phyloP scores from a whole-genome alignment of 2,888 invertebrate genomes.

The Tanytarsus gracilentus region DNA sequence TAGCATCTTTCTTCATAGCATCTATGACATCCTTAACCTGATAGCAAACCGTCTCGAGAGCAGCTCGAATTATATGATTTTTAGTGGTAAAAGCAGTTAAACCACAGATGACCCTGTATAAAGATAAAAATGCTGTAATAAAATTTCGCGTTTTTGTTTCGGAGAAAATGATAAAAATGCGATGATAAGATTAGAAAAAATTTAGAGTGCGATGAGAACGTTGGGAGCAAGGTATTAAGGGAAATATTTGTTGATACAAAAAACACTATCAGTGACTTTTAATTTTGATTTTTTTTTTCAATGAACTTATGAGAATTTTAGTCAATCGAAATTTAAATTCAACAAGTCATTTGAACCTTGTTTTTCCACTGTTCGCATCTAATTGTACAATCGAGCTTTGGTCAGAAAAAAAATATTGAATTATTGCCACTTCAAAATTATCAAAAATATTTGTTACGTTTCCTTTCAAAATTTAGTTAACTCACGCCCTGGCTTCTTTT shows the following conservation, averaged over 20 bases:
- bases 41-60: slow-evolving; percentile 91
- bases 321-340: no score
- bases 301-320: no score
- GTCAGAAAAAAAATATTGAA: no score
- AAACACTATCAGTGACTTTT: no score
- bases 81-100: slow-evolving; percentile 87
- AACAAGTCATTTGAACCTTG: no score
- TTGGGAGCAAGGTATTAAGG: no score
- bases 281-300: no score
- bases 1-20: slow-evolving; percentile 86
- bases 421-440: background rate
- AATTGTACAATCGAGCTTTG: no score
- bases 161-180: background rate
- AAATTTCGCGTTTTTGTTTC: background rate
- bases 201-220: no score
- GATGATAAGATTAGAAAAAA: background rate
- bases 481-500: slow-evolving; percentile 83
- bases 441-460: no score
- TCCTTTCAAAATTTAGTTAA: slow-evolving; percentile 31
- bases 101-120: slow-evolving; percentile 77
- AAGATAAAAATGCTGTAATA: background rate
- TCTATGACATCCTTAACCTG: slow-evolving; percentile 91
- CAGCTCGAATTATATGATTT: slow-evolving; percentile 87
- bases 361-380: no score
- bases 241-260: no score